Base-by-base conservation (phyloP, 2,888 invertebrate genomes). In the Trypoxylon attenuatum region DNA sequence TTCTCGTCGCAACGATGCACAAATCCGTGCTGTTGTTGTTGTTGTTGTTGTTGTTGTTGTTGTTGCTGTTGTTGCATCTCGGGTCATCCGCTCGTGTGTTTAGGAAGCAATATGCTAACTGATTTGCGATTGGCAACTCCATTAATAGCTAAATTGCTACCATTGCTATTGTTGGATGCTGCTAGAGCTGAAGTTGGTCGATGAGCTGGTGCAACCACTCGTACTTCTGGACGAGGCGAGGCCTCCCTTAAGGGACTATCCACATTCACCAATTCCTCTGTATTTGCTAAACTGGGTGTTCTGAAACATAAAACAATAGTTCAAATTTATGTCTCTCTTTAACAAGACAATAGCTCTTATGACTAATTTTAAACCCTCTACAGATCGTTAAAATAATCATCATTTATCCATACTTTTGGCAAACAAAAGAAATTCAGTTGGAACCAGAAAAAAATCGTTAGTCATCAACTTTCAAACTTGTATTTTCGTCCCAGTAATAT, bases 51-150 rank as follows among this genome's bases (percentile, higher is more conserved):
- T n/a, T n/a, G n/a, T n/a, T n/a, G n/a, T n/a, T n/a, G n/a, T n/a
- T n/a, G n/a, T n/a, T n/a, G n/a, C n/a, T n/a, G n/a, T n/a, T n/a
- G n/a, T n/a, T n/a, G n/a, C n/a, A n/a, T n/a, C n/a, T n/a, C n/a
- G 76, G 80, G 83, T 85, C 86, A 85, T 82, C 84, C 85, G 51
- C 66, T 74, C 63, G 77, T 73, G 27, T 85, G 81, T 27, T 85
- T 84, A 42, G 86, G 86, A 33, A 86, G 69, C 52, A 86, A 69
- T 73, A 86, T 86, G 79, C 85, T 86, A 59, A 86, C 86, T 57
- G 86, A 86, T 68, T 86, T 86, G 55, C 86, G 84, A 69, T 74
- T 78, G 29, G 76, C 60, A 10, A 72, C 55, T 42, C 86, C 84
- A 69, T 74, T 78, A 29, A 76, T 58, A 10, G 73, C 55, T 42